Percentiles rank a stretch among this genome's conserved stretches.
These are phyloP conservation scores for Bolinopsis microptera DNA, from an alignment of 37 sponge, comb jelly and placozoan species.

Conservation along the genomic window DNA sequence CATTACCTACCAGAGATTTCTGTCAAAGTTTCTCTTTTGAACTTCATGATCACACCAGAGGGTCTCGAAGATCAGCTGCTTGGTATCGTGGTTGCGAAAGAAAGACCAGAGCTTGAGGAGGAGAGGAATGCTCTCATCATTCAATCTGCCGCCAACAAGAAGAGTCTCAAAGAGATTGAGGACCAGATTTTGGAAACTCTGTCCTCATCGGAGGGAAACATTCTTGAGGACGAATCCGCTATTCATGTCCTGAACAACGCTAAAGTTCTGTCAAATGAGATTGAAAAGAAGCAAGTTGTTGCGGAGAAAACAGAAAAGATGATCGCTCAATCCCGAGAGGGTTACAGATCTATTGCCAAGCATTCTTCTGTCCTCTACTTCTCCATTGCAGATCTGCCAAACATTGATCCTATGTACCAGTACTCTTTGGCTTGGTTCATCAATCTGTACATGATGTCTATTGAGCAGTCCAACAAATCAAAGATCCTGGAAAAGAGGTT, in stretches of 20 bases:
- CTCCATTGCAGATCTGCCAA: conserved; percentile 97
- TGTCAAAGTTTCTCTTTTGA: conserved; percentile 92
- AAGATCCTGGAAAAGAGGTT: conserved; percentile 91
- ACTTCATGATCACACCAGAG: conserved; percentile 99
- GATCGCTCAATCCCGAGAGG: conserved; percentile 97
- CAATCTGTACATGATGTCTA: conserved; percentile 92
- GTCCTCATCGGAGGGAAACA: conserved; percentile 97
- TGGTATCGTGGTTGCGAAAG: conserved; percentile 98
- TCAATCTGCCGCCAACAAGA: conserved; percentile 96
- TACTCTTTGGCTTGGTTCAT: conserved; percentile 98
- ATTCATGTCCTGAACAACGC: conserved; percentile 95
- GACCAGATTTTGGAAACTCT: conserved; percentile 98
- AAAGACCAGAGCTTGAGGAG: conserved; percentile 98
- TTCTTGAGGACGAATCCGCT: conserved; percentile 97
- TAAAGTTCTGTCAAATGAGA: conserved; percentile 73
- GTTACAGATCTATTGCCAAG: conserved; percentile 90
- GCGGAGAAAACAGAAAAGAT: conserved; percentile 98
- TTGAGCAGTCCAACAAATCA: conserved; percentile 93
- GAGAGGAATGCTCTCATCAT: conserved; percentile 94
- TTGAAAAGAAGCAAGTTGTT: conserved; percentile 70
- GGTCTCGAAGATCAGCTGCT: conserved; percentile 98
- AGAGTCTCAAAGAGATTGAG: conserved; percentile 97
- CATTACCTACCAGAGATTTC: conserved; percentile 98
- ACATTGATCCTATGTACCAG: conserved; percentile 99
- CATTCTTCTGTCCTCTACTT: conserved; percentile 98